Evolutionary conservation across 2,113 vertebrate species (phyloP), one percentile per base, ranked within the genome.

Genomic region (Pavo muticus): DNA sequence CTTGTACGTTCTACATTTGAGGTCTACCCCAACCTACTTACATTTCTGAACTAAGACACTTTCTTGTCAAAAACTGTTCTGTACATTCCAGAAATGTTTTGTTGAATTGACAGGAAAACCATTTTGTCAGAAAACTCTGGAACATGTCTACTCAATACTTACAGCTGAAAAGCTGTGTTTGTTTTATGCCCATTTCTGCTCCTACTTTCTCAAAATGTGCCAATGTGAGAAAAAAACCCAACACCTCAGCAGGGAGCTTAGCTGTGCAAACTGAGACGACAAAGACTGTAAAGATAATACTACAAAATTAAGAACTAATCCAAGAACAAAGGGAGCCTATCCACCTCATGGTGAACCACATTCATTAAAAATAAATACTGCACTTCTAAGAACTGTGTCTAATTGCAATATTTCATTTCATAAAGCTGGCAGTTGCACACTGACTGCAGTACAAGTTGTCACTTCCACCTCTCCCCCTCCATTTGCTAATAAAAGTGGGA

Each of bases 391-490:
- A 30, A 59, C 4, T 79, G 74, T 45, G 76, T 67, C 37, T 90
- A 93, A 90, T 8, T 88, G 69, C 50, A 86, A 21, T 61, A 88
- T 60, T 78, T 92, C 39, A 86, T 88, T 92, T 92, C 86, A 85
- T 1, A 86, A 54, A 90, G 40, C n/a, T 74, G 52, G 24, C 27
- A 71, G 8, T 81, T 88, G 67, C 76, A 37, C 30, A 35, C 9
- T 88, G 57, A 67, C 29, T 92, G 47, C 19, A 74, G 52, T 59
- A 67, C 50, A 73, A 80, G 23, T 19, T 24, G 54, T 27, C 2
- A 18, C 44, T n/a, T 30, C 29, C 23, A 52, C 25, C 16, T 45
- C 14, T 42, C 32, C 56, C 11, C 32, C 50, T 14, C 7, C 11
- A 47, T 42, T 45, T n/a, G 60, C 32, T 75, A 84, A 37, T 72